These are phyloP conservation scores for Malurus splendens DNA, from an alignment of 2,797 vertebrate genomes.

Conservation along the genomic window DNA sequence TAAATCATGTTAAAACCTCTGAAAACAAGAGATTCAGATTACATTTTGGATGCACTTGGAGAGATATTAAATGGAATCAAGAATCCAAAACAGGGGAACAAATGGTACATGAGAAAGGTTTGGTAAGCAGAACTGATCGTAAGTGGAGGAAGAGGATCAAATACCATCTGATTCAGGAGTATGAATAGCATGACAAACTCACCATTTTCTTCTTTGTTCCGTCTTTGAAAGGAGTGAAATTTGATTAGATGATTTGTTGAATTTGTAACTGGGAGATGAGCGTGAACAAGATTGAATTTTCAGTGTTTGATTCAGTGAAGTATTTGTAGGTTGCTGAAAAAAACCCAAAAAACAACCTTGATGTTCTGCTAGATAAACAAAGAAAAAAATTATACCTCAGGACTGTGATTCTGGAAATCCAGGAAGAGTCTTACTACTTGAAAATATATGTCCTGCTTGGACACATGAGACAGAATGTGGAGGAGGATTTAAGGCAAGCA, in stretches of 20 bases:
- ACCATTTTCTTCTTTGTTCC: conserved; percentile 1
- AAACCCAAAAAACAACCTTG: neutral
- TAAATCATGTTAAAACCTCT: neutral
- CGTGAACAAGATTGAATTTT: conserved; percentile 25
- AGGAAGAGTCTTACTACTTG: neutral
- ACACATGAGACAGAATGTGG: neutral
- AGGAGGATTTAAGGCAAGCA: neutral
- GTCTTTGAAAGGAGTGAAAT: conserved; percentile 29
- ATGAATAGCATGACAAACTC: conserved; percentile 15
- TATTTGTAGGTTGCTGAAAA: conserved; percentile 1
- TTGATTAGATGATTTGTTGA: conserved; percentile 26
- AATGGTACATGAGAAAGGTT: conserved; percentile 53
- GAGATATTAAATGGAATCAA: neutral
- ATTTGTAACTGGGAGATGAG: conserved; percentile 4
- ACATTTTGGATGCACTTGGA: neutral
- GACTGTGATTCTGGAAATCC: conserved; percentile 27
- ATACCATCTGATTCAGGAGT: conserved; percentile 26
- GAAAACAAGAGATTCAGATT: conserved; percentile 8
- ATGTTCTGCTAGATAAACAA: conserved; percentile 61
- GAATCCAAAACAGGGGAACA: neutral
- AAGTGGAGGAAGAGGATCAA: conserved; percentile 25
- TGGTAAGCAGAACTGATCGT: neutral
- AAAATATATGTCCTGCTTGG: neutral
- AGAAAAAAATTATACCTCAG: conserved; percentile 55
- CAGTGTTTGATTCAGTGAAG: conserved; percentile 21